Evolutionary conservation across 2,113 vertebrate species (phyloP).

Genomic region (Chrysochloris asiatica): DNA sequence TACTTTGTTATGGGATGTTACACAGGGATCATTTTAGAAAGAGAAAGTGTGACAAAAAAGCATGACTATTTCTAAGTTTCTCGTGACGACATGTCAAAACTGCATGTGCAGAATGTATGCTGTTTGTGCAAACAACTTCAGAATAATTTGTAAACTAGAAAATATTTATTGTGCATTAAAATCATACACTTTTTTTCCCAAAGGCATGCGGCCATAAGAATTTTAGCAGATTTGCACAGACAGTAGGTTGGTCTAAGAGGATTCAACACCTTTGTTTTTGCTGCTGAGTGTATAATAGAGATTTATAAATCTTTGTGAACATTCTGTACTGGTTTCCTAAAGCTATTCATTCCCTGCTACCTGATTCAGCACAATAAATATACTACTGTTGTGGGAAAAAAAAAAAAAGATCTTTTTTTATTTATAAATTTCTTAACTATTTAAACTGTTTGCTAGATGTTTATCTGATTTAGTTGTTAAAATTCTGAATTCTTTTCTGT

Average conservation of each 20-base stretch:
- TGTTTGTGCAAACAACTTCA: constrained; percentile 61
- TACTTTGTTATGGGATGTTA: constrained; percentile 30
- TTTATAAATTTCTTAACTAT: constrained; percentile 51
- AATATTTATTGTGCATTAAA: constrained; percentile 75
- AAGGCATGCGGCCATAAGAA: constrained; percentile 62
- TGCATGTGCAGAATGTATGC: constrained; percentile 68
- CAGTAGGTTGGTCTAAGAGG: constrained; percentile 24
- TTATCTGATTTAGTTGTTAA: constrained; percentile 31
- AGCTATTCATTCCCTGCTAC: constrained; percentile 53
- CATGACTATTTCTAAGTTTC: constrained; percentile 65
- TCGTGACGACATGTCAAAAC: constrained; percentile 53
- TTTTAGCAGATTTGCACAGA: constrained; percentile 26
- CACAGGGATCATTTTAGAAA: constrained; percentile 55
- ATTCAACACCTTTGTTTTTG: constrained; percentile 60
- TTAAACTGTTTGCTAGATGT: constrained; percentile 11
- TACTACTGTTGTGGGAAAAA: constrained; percentile 63
- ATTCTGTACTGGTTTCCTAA: constrained; percentile 64
- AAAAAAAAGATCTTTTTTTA: constrained; percentile 29
- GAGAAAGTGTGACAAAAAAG: constrained; percentile 63
- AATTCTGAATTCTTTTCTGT: constrained; percentile 26
- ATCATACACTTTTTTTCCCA: not conserved
- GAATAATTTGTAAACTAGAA: constrained; percentile 70
- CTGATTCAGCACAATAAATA: constrained; percentile 79
- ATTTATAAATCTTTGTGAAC: constrained; percentile 72
- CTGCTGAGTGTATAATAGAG: constrained; percentile 70